Evolutionary conservation across 2,113 vertebrate species (phyloP).

Genomic region (Camelus dromedarius): DNA sequence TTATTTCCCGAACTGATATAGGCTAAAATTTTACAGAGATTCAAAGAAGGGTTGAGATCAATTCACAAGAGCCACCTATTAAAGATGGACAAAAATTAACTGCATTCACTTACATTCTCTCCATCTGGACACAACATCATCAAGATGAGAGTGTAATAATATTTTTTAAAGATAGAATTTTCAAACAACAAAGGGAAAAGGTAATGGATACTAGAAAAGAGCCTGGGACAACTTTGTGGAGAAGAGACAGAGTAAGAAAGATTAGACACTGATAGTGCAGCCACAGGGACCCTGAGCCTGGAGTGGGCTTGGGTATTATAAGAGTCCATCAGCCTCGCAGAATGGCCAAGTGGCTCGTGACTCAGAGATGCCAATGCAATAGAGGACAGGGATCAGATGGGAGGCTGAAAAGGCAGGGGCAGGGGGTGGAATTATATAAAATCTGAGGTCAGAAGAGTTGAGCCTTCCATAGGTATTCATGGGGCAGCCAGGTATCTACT

Average conservation of each 20-base stretch:
- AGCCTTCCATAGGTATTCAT: not conserved
- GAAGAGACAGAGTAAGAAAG: not conserved
- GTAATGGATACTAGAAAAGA: not conserved
- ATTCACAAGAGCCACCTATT: not conserved
- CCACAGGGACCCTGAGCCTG: not conserved
- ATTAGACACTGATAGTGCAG: not conserved
- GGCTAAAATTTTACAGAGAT: not conserved
- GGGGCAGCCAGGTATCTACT: not conserved
- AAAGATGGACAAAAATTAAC: not conserved
- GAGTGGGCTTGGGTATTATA: not conserved
- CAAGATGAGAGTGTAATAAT: not conserved
- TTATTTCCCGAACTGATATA: not conserved
- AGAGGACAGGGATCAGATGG: not conserved
- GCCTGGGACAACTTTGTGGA: not conserved
- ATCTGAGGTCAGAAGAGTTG: not conserved
- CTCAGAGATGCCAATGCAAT: not conserved
- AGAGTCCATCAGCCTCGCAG: not conserved
- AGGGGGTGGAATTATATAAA: not conserved
- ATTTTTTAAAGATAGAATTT: not conserved
- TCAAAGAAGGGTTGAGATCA: not conserved
- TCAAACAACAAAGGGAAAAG: not conserved
- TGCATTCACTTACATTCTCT: not conserved
- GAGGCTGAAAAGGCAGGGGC: not conserved
- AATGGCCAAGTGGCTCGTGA: not conserved
- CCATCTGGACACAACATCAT: not conserved